Conservation (phyloP, 2,113 vertebrate genomes). For the Oryzias woworae region DNA sequence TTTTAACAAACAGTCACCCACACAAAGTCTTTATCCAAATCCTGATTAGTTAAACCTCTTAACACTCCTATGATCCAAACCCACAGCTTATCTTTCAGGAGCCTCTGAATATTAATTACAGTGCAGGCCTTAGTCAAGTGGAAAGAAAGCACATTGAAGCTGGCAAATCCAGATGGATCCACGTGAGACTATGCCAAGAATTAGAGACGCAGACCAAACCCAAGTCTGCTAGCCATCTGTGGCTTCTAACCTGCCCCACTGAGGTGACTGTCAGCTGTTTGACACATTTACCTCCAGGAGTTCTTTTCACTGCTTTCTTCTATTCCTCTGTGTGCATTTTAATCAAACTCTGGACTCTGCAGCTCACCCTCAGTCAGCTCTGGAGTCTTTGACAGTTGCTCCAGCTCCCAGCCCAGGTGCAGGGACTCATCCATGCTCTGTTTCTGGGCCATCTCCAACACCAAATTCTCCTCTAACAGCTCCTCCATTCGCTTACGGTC, state of each 20-base stretch:
- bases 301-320: not conserved
- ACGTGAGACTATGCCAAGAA: slow-evolving; percentile 6
- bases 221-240: not conserved
- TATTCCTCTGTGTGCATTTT: not conserved
- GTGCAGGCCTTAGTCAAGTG: slow-evolving; percentile 59
- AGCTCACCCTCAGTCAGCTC: slow-evolving; percentile 88
- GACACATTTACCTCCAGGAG: not conserved
- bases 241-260: slow-evolving; percentile 2
- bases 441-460: slow-evolving; percentile 96
- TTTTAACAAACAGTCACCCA: slow-evolving; percentile 46
- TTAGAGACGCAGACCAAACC: slow-evolving; percentile 19
- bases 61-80: slow-evolving; percentile 58
- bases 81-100: slow-evolving; percentile 58
- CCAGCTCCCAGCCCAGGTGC: slow-evolving; percentile 97
- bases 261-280: not conserved
- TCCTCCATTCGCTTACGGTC: slow-evolving; percentile 98
- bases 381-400: slow-evolving; percentile 93
- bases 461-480: slow-evolving; percentile 96
- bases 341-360: not conserved
- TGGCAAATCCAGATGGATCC: slow-evolving; percentile 19
- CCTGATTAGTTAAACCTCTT: slow-evolving; percentile 65
- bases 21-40: slow-evolving; percentile 58
- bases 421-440: slow-evolving; percentile 99
- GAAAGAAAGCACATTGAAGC: slow-evolving; percentile 50
- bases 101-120: slow-evolving; percentile 69